These are phyloP conservation scores for Laupala kohalensis DNA, from an alignment of 1,140 invertebrate genomes.

Conservation along the genomic window DNA sequence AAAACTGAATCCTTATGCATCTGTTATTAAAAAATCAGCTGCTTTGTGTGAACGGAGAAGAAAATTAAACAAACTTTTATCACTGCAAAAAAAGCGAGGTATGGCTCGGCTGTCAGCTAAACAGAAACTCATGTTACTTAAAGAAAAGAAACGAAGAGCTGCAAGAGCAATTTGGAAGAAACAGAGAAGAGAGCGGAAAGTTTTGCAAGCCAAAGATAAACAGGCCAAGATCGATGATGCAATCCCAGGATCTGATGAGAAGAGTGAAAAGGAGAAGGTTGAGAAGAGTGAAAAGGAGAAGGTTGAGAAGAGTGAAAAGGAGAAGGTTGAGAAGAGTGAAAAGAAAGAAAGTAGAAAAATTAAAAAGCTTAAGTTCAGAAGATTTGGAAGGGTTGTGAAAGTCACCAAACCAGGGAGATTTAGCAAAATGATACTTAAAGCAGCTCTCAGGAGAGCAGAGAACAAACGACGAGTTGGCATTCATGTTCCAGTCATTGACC, in stretches of 20 bases:
- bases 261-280: too few species aligned
- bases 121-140: not conserved
- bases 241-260: too few species aligned
- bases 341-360: not conserved
- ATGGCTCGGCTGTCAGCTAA: not conserved
- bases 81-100: not conserved
- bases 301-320: not conserved
- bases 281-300: not conserved
- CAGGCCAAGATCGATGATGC: too few species aligned
- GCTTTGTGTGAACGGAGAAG: not conserved
- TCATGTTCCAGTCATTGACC: not conserved
- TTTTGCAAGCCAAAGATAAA: too few species aligned
- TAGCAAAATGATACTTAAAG: not conserved
- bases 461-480: not conserved
- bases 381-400: not conserved
- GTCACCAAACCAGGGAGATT: not conserved
- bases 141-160: not conserved
- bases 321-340: not conserved
- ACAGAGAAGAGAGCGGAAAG: not conserved
- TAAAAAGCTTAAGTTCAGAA: not conserved
- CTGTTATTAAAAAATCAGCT: slow-evolving; percentile 54
- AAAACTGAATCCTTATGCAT: slow-evolving; percentile 85
- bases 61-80: not conserved
- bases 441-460: not conserved
- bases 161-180: not conserved